Conservation (phyloP, 2,888 invertebrate genomes). For the Melipona beecheii region DNA sequence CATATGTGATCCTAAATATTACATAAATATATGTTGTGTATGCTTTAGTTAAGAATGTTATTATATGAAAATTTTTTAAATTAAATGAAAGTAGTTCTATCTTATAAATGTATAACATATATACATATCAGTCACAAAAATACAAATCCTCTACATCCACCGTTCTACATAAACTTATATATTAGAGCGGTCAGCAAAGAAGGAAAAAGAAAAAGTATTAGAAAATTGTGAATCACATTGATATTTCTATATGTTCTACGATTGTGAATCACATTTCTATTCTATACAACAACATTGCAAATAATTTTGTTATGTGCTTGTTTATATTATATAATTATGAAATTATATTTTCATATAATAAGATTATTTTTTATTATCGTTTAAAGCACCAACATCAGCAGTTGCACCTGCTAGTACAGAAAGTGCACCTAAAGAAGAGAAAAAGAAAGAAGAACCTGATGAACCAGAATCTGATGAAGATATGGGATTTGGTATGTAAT, state of each 20-base stretch:
- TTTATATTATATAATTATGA: neutral
- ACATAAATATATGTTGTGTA: neutral
- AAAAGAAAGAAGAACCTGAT: constrained; percentile 91
- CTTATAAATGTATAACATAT: neutral
- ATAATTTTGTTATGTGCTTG: neutral
- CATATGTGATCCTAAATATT: neutral
- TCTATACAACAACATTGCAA: constrained; percentile 34
- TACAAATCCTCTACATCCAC: constrained; percentile 81
- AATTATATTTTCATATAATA: neutral
- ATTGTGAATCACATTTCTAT: constrained; percentile 33
- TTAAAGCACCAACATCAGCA: constrained; percentile 72
- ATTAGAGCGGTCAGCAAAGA: constrained; percentile 78
- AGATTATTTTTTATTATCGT: constrained; percentile 22
- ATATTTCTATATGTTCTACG: constrained; percentile 32
- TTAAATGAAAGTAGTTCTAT: neutral
- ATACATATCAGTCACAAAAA: neutral
- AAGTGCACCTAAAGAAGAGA: constrained; percentile 89
- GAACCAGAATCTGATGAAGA: constrained; percentile 94
- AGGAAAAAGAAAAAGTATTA: constrained; percentile 77
- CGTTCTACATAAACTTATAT: constrained; percentile 66
- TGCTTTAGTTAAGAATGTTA: neutral
- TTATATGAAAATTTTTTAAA: neutral
- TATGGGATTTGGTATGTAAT: constrained; percentile 94
- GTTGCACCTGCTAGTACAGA: constrained; percentile 88
- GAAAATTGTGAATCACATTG: constrained; percentile 41